Conservation (phyloP, 1,140 invertebrate species). For the Mycetomoellerius zeteki region DNA sequence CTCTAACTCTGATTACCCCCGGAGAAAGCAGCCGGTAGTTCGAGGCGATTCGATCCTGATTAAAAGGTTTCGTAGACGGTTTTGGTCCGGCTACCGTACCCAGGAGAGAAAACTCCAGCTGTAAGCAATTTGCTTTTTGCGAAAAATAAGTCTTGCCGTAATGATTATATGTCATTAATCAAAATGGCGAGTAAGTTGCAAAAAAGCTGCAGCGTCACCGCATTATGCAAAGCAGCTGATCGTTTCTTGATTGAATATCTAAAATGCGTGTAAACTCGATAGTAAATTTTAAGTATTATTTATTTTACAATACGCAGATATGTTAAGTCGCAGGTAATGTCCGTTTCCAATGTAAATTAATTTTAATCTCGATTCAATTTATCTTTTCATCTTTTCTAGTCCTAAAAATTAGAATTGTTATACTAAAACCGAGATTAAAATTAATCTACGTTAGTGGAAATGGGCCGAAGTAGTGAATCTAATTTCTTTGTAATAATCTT, state of each 20-base stretch:
- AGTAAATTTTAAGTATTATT: not conserved
- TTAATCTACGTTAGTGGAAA: no score
- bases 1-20: conserved; percentile 85
- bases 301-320: not conserved
- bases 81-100: conserved; percentile 51
- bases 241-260: conserved; percentile 20
- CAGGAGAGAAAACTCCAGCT: conserved; percentile 17
- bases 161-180: conserved; percentile 55
- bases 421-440: no score
- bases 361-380: no score
- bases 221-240: conserved; percentile 31
- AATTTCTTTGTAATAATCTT: not conserved
- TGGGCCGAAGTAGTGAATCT: not conserved
- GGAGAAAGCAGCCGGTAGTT: conserved; percentile 73
- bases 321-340: no score
- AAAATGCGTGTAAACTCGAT: not conserved
- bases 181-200: conserved; percentile 37
- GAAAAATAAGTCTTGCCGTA: not conserved
- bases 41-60: conserved; percentile 79
- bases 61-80: conserved; percentile 76
- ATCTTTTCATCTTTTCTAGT: no score
- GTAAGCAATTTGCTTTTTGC: conserved; percentile 40
- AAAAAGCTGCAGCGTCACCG: conserved; percentile 29
- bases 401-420: no score
- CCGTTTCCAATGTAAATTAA: no score